Evolutionary conservation across 1,140 invertebrate genomes (phyloP).

Genomic region (Papilio polyxenes): DNA sequence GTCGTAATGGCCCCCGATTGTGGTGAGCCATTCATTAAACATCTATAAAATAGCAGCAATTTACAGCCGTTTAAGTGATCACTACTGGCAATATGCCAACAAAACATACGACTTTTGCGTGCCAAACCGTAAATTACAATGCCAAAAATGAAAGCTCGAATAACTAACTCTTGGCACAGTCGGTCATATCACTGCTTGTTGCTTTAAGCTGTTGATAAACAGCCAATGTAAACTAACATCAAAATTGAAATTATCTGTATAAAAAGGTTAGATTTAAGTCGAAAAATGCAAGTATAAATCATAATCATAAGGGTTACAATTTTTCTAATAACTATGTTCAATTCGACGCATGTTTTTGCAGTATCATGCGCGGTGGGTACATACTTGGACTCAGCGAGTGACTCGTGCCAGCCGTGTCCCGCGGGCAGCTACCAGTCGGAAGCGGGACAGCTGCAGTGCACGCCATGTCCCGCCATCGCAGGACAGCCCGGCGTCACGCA

Average conservation of each 20-base stretch:
- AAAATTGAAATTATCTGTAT: background rate
- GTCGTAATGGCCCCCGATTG: conserved; percentile 95
- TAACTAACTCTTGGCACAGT: conserved; percentile 14
- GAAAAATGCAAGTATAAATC: background rate
- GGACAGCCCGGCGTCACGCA: conserved; percentile 93
- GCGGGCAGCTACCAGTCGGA: conserved; percentile 96
- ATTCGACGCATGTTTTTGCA: conserved; percentile 68
- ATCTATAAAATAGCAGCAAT: conserved; percentile 22
- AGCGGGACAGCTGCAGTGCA: conserved; percentile 93
- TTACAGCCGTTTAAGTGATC: conserved; percentile 23
- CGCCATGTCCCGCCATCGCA: conserved; percentile 92
- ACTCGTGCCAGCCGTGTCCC: conserved; percentile 91
- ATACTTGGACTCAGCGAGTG: conserved; percentile 88
- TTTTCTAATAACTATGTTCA: background rate
- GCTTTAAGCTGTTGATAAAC: conserved; percentile 5
- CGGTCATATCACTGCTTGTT: conserved; percentile 25
- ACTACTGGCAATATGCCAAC: conserved; percentile 2
- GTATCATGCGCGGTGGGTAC: conserved; percentile 97
- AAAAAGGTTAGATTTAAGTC: background rate
- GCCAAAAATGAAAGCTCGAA: conserved; percentile 23
- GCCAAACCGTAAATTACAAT: conserved; percentile 25
- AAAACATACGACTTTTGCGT: conserved; percentile 27
- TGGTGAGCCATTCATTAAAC: conserved; percentile 81
- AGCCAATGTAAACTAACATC: conserved; percentile 2
- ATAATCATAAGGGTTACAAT: background rate